These are phyloP conservation scores for Aphelinus certus DNA, from an alignment of 1,140 invertebrate species.

Conservation along the genomic window DNA sequence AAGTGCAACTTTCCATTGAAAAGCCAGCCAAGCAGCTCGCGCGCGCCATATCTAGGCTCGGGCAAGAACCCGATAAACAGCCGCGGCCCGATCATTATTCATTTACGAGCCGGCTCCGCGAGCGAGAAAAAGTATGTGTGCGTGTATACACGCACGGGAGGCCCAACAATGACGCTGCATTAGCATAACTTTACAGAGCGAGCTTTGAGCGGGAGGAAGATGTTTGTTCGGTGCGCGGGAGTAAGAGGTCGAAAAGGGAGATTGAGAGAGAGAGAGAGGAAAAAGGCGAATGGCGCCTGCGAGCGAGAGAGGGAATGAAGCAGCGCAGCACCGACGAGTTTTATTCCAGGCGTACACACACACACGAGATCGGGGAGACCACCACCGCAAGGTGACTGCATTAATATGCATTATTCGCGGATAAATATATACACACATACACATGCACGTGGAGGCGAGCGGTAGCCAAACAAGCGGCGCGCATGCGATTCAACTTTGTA, in stretches of 20 bases:
- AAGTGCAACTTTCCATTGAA: too few relatives aligned
- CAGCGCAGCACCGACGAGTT: conserved; percentile 31
- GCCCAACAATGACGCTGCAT: conserved; percentile 31
- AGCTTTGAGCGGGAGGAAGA: conserved; percentile 17
- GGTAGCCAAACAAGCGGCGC: conserved; percentile 26
- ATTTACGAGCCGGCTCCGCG: too few relatives aligned
- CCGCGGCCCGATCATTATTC: too few relatives aligned
- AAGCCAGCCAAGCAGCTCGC: too few relatives aligned
- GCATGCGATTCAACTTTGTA: conserved; percentile 32
- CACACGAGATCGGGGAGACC: not conserved
- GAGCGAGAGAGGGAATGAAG: conserved; percentile 22
- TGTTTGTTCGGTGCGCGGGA: conserved; percentile 31
- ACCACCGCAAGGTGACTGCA: conserved; percentile 35
- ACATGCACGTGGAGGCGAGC: not conserved
- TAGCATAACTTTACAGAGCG: conserved; percentile 28
- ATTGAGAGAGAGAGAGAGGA: not conserved
- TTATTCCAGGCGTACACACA: not conserved
- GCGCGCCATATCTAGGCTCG: too few relatives aligned
- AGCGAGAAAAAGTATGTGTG: too few relatives aligned
- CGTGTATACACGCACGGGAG: too few relatives aligned
- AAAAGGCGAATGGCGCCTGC: not conserved
- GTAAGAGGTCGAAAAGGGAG: conserved; percentile 32
- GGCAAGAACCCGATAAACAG: too few relatives aligned
- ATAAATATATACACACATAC: conserved; percentile 41
- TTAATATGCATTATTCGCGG: conserved; percentile 49